Conservation (phyloP, 2,113 vertebrate species). For the Anoura caudifer region DNA sequence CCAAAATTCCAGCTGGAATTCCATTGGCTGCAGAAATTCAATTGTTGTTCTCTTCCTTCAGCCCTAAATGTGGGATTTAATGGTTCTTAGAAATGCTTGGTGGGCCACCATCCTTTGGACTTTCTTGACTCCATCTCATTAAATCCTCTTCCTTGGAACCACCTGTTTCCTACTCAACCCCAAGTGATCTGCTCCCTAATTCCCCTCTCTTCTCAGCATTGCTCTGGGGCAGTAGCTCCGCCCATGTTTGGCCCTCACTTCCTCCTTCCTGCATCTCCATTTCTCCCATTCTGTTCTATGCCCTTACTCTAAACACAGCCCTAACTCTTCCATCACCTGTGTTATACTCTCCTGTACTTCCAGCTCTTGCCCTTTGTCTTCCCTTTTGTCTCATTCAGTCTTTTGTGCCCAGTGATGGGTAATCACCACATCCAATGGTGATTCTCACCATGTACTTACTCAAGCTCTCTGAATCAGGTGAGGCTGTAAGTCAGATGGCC, state of each 20-base stretch:
- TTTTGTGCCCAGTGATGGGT: background rate
- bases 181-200: background rate
- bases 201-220: background rate
- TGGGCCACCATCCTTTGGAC: background rate
- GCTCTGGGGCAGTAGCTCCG: no score
- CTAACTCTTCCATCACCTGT: background rate
- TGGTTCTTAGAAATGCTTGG: background rate
- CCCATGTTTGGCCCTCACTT: rapidly evolving
- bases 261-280: background rate
- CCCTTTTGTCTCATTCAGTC: background rate
- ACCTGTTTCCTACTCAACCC: background rate
- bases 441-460: background rate
- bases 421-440: background rate
- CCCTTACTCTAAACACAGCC: background rate
- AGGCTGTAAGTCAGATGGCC: background rate
- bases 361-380: background rate
- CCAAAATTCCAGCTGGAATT: background rate
- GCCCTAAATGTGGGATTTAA: background rate
- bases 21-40: background rate
- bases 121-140: background rate
- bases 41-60: background rate
- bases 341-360: background rate
- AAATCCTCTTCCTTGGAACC: background rate
- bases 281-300: background rate
- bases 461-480: background rate